These are phyloP conservation scores for Apaloderma vittatum DNA, from an alignment of 2,113 vertebrate species.

Conservation along the genomic window DNA sequence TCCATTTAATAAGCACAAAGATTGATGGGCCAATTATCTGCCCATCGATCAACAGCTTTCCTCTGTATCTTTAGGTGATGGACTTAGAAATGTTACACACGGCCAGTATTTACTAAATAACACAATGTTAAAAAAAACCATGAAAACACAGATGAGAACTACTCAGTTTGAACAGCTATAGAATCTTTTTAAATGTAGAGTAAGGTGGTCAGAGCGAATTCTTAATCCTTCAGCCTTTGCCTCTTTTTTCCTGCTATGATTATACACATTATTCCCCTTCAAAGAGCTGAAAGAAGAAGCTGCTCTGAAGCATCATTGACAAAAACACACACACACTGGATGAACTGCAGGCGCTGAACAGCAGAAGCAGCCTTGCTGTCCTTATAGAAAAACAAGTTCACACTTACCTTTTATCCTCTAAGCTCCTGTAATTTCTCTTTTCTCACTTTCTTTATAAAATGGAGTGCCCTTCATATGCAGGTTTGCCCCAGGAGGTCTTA, in stretches of 20 bases:
- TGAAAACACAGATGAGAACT: background rate
- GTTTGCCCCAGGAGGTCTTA: accelerated
- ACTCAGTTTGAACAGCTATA: background rate
- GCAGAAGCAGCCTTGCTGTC: background rate
- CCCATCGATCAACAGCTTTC: accelerated
- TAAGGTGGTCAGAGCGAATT: background rate
- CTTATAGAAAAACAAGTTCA: background rate
- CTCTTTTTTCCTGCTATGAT: background rate
- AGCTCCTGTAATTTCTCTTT: background rate
- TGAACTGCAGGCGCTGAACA: background rate
- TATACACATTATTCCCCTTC: background rate
- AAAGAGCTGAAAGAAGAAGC: background rate
- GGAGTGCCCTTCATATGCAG: background rate
- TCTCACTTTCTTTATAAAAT: background rate
- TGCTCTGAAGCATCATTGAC: background rate
- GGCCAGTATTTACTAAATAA: background rate
- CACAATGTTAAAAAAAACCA: background rate
- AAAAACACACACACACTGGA: background rate
- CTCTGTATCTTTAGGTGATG: background rate
- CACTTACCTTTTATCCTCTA: background rate
- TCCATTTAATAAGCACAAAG: background rate
- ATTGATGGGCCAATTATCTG: background rate
- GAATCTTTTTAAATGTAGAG: background rate
- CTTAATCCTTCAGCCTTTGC: background rate
- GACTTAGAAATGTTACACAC: background rate